Percentiles rank a stretch among this genome's conserved stretches.
Conservation (phyloP, 2,888 invertebrate species). For the Diarsia rubi region DNA sequence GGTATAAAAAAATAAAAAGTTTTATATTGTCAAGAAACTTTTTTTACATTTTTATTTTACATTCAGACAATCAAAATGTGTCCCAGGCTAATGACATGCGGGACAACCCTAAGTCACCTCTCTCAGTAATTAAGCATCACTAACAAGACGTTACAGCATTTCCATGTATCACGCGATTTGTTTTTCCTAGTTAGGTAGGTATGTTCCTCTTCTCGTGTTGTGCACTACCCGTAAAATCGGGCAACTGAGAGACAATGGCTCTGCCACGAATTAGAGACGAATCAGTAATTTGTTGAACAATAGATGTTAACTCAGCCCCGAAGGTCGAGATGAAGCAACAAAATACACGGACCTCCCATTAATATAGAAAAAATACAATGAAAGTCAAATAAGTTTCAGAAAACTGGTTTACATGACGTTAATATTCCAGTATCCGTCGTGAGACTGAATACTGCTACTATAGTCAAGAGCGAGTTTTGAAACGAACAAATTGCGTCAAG, state of each 20-base stretch:
- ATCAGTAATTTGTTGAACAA: constrained; percentile 87
- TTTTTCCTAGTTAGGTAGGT: constrained; percentile 63
- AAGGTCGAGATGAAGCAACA: constrained; percentile 84
- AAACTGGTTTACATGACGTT: constrained; percentile 41
- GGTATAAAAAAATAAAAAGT: too few species aligned
- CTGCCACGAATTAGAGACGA: constrained; percentile 85
- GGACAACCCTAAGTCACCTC: constrained; percentile 20
- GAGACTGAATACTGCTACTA: constrained; percentile 36
- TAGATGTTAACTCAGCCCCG: constrained; percentile 85
- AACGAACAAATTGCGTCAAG: constrained; percentile 18
- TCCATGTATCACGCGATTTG: constrained; percentile 62
- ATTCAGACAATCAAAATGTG: background rate
- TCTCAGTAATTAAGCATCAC: constrained; percentile 40
- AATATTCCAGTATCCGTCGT: constrained; percentile 11
- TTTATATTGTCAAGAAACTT: too few species aligned
- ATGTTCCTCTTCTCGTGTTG: constrained; percentile 69
- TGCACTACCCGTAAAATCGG: constrained; percentile 85
- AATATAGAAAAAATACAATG: constrained; percentile 69
- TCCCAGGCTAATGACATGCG: constrained; percentile 15
- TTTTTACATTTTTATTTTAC: too few species aligned
- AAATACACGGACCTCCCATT: constrained; percentile 72
- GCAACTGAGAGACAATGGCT: constrained; percentile 84
- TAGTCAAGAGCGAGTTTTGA: constrained; percentile 19
- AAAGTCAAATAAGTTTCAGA: constrained; percentile 64
- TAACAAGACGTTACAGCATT: constrained; percentile 46